Evolutionary conservation across 2,888 invertebrate genomes (phyloP).

Genomic region (Crepidodera aurea): DNA sequence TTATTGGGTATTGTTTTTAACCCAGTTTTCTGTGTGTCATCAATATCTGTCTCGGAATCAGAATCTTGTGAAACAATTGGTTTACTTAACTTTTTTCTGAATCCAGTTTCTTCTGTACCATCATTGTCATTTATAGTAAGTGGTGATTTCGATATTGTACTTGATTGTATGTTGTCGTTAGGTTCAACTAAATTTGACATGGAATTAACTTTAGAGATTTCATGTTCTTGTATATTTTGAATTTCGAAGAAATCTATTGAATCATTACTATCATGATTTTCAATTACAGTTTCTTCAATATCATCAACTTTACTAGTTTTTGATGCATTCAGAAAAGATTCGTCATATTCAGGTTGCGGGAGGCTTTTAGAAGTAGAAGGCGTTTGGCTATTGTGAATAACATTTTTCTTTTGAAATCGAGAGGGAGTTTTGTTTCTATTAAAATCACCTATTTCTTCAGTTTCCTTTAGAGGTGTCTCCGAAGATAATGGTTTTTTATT

Average conservation of each 20-base stretch:
- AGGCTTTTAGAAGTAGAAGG: conserved; percentile 25
- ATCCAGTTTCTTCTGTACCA: not conserved
- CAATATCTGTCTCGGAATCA: conserved; percentile 26
- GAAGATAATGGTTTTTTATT: not conserved
- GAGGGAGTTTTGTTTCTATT: not conserved
- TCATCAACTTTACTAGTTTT: conserved; percentile 12
- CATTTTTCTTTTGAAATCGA: conserved; percentile 2
- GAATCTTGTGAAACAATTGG: conserved; percentile 10
- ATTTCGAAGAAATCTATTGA: conserved; percentile 45
- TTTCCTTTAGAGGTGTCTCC: too few species aligned
- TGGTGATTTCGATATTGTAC: too few species aligned
- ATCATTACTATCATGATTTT: conserved; percentile 42
- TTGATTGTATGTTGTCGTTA: too few species aligned
- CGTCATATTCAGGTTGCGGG: conserved; percentile 19
- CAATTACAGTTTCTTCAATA: conserved; percentile 29
- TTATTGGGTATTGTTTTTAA: too few species aligned
- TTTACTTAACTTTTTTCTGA: too few species aligned
- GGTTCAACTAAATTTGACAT: too few species aligned
- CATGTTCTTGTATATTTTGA: not conserved
- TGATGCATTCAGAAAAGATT: conserved; percentile 16
- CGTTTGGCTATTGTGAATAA: conserved; percentile 25
- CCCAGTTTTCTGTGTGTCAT: conserved; percentile 12
- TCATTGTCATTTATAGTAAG: conserved; percentile 3
- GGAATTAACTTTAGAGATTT: too few species aligned
- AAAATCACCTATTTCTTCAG: conserved; percentile 10